These are phyloP conservation scores for Muraenolepis orangiensis DNA, from an alignment of 2,797 vertebrate genomes.

Conservation along the genomic window DNA sequence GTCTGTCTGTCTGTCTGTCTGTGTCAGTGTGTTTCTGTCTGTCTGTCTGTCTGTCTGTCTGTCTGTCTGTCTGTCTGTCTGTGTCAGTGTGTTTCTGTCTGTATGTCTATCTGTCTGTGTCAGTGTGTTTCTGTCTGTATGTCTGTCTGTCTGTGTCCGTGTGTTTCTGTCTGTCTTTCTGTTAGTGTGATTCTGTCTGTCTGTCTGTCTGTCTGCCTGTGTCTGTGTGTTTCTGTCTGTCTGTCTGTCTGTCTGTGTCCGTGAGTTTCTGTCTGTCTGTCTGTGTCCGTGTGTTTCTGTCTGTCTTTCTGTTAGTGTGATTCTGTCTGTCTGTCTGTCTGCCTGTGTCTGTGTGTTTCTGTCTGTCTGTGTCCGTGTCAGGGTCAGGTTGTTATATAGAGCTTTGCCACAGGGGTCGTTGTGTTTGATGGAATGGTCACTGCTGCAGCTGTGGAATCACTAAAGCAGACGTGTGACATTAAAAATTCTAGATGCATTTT, in stretches of 20 bases:
- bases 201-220: no score
- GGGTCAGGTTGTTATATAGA: background rate
- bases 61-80: background rate
- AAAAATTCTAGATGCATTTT: background rate
- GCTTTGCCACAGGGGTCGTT: background rate
- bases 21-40: background rate
- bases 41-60: background rate
- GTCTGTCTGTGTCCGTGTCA: background rate
- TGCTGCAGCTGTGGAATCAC: background rate
- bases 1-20: background rate
- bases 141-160: background rate
- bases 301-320: no score
- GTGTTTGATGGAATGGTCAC: background rate
- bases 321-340: background rate
- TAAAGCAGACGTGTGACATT: background rate
- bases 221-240: no score
- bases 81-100: background rate
- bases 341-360: background rate
- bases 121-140: background rate
- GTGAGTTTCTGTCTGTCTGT: no score
- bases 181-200: background rate
- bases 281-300: no score
- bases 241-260: background rate
- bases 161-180: background rate
- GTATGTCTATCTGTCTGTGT: no score